Conservation (phyloP, 2,888 invertebrate species). For the Drymonia ruficornis region DNA sequence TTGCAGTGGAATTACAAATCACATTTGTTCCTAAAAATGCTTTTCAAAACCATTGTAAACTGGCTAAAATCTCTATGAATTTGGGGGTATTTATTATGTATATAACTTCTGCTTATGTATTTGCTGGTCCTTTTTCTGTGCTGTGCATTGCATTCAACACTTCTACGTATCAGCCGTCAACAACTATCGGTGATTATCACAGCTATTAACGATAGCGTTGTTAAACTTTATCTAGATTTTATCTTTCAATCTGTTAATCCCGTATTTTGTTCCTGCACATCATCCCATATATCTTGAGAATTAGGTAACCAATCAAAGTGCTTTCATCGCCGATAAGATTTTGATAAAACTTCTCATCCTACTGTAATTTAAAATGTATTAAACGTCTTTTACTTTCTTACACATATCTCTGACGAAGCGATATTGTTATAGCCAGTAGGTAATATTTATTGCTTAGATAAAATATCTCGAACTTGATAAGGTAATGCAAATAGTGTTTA, state of each 20-base stretch:
- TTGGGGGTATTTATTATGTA: too few relatives aligned
- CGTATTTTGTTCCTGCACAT: constrained; percentile 54
- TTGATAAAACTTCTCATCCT: constrained; percentile 24
- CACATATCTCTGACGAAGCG: constrained; percentile 13
- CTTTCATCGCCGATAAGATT: constrained; percentile 43
- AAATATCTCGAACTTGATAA: constrained; percentile 14
- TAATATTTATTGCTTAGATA: background rate
- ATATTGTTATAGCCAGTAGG: constrained; percentile 6
- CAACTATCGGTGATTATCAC: background rate
- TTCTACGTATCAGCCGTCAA: constrained; percentile 19
- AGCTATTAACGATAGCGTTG: constrained; percentile 11
- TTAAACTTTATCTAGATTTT: constrained; percentile 15
- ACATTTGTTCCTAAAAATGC: too few relatives aligned
- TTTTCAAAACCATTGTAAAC: too few relatives aligned
- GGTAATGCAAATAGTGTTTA: constrained; percentile 1
- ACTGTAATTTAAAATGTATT: constrained; percentile 8
- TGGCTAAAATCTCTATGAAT: too few relatives aligned
- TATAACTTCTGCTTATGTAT: too few relatives aligned
- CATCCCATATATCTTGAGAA: constrained; percentile 37
- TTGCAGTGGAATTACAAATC: too few relatives aligned
- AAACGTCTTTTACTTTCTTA: background rate
- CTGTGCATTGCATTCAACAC: too few relatives aligned
- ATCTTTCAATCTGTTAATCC: constrained; percentile 55
- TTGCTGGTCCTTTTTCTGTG: too few relatives aligned
- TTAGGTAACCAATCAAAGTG: constrained; percentile 4